Conservation (phyloP, 2,797 vertebrate genomes). For the Pitangus sulphuratus region DNA sequence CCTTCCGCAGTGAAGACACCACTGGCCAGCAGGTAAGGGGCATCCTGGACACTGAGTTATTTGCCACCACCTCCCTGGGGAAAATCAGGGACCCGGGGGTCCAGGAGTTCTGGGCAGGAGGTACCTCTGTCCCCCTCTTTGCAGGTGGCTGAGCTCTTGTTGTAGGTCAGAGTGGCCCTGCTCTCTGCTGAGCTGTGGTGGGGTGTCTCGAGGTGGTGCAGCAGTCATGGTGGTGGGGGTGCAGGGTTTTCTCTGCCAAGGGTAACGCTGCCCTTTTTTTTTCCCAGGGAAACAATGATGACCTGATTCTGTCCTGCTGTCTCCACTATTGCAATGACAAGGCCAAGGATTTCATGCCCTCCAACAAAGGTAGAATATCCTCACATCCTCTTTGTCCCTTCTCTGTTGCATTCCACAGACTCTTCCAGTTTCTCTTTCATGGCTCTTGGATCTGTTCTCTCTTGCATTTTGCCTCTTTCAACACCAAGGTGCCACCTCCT, state of each 20-base stretch:
- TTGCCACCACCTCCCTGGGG: not conserved
- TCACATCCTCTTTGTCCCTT: not conserved
- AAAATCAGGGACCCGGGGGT: not conserved
- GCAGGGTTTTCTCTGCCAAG: not conserved
- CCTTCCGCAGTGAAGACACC: slow-evolving; percentile 96
- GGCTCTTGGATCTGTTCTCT: not conserved
- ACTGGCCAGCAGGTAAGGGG: slow-evolving; percentile 91
- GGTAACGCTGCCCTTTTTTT: not conserved
- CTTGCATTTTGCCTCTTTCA: slow-evolving; percentile 15
- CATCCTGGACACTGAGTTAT: not conserved
- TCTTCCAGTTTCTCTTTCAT: not conserved
- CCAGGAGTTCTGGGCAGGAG: rapidly evolving
- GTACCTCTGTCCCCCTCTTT: not conserved
- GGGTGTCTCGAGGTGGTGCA: rapidly evolving
- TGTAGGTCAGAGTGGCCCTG: not conserved
- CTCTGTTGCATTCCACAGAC: not conserved
- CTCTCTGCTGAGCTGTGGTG: not conserved
- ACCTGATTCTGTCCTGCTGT: slow-evolving; percentile 96
- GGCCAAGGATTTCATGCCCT: slow-evolving; percentile 95
- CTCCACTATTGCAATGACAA: slow-evolving; percentile 99
- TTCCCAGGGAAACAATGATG: slow-evolving; percentile 95
- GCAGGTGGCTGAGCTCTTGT: not conserved
- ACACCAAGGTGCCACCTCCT: slow-evolving; percentile 56
- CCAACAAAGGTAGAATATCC: slow-evolving; percentile 85
- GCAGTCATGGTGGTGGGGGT: not conserved